Conservation (phyloP, 2,113 vertebrate genomes). For the Zingel zingel region DNA sequence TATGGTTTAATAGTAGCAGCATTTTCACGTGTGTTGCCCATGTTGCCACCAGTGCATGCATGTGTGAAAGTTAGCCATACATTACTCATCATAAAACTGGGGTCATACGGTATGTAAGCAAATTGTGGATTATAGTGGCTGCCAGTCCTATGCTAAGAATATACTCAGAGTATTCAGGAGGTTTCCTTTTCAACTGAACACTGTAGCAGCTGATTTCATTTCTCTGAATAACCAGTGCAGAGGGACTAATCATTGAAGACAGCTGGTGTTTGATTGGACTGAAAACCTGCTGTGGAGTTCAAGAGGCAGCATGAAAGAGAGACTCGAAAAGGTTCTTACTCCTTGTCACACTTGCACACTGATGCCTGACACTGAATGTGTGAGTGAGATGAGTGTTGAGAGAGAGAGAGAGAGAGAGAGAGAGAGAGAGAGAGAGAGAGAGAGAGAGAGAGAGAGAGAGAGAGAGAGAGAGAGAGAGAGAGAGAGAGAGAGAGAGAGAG, state of each 20-base stretch:
- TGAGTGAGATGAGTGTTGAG: constrained; percentile 34
- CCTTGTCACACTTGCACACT: constrained; percentile 29
- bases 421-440: constrained; percentile 17
- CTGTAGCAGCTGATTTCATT: constrained; percentile 61
- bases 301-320: constrained; percentile 27
- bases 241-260: constrained; percentile 66
- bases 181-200: background rate
- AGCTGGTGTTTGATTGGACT: constrained; percentile 66
- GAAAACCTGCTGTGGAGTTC: constrained; percentile 28
- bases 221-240: constrained; percentile 21
- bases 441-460: background rate
- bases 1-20: background rate
- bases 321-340: constrained; percentile 14
- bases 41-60: background rate
- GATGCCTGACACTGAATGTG: constrained; percentile 38
- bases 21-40: background rate
- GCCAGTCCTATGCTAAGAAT: background rate
- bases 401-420: constrained; percentile 51
- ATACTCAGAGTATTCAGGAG: background rate
- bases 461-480: constrained; percentile 12
- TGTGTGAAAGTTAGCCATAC: background rate
- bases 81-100: background rate
- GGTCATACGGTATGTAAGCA: background rate
- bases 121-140: background rate
- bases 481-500: constrained; percentile 50